phyloP scores from a whole-genome alignment of 2,888 invertebrate species.

The Kuschelorhynchus macadamiae region DNA sequence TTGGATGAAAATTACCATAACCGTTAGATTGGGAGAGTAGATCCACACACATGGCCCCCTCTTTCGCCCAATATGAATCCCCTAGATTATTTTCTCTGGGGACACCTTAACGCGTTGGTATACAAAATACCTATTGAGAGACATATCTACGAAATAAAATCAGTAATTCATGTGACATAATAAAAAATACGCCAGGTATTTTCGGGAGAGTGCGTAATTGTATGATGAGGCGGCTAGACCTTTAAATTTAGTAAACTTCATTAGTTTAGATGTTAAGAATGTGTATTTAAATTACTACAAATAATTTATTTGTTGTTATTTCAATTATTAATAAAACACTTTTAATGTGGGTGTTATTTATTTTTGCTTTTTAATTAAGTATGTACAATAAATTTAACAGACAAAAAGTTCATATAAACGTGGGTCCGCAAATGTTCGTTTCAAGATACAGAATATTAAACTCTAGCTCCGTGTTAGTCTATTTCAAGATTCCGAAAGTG shows the following conservation, averaged over 20 bases:
- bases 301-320: too few relatives aligned
- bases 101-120: slow-evolving; percentile 23
- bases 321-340: too few relatives aligned
- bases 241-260: neutral
- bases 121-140: slow-evolving; percentile 26
- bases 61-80: slow-evolving; percentile 3
- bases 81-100: slow-evolving; percentile 22
- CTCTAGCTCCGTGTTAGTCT: too few relatives aligned
- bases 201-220: slow-evolving; percentile 21
- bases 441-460: too few relatives aligned
- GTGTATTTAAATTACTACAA: too few relatives aligned
- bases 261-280: slow-evolving; percentile 1
- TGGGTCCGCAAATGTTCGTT: too few relatives aligned
- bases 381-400: too few relatives aligned
- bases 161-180: slow-evolving; percentile 15
- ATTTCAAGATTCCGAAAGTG: too few relatives aligned
- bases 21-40: slow-evolving; percentile 46
- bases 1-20: too few relatives aligned
- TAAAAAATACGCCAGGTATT: slow-evolving; percentile 26
- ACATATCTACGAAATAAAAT: slow-evolving; percentile 18
- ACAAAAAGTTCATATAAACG: too few relatives aligned
- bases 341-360: too few relatives aligned
- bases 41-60: slow-evolving; percentile 46
- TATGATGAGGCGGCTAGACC: slow-evolving; percentile 21
- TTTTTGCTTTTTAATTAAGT: too few relatives aligned